phyloP scores from a whole-genome alignment of 2,888 invertebrate species.

The Phymatocera aterrima region DNA sequence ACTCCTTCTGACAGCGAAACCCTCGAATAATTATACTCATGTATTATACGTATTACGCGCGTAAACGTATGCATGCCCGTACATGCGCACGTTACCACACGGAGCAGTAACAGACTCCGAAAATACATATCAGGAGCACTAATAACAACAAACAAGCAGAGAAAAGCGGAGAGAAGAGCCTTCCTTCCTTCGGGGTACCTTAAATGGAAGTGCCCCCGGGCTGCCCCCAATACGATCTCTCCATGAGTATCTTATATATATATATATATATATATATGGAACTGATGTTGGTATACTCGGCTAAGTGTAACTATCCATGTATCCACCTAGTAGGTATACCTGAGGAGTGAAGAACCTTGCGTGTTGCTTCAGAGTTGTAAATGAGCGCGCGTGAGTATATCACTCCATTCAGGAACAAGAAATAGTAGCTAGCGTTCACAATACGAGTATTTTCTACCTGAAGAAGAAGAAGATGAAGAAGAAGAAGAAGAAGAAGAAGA shows the following conservation, averaged over 20 bases:
- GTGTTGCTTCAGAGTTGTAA: not conserved
- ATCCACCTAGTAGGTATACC: not conserved
- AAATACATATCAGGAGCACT: not conserved
- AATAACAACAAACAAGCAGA: constrained; percentile 8
- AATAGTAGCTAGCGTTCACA: not conserved
- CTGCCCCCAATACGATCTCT: constrained; percentile 47
- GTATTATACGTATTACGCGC: no score
- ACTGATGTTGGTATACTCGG: no score
- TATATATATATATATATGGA: no score
- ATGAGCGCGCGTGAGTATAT: not conserved
- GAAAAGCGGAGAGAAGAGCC: constrained; percentile 37
- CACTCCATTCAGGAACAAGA: no score
- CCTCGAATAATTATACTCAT: no score
- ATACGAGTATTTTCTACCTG: not conserved
- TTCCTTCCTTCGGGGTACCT: constrained; percentile 43
- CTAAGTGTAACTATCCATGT: no score
- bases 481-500: no score
- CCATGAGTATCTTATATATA: constrained; percentile 24
- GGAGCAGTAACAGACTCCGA: not conserved
- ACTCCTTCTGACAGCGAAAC: constrained; percentile 6
- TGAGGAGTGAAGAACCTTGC: not conserved
- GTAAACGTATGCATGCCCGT: no score
- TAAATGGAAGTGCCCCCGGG: constrained; percentile 47
- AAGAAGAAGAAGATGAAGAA: not conserved
- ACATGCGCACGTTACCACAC: no score